phyloP scores from a whole-genome alignment of 2,888 invertebrate genomes.

The Cephus pygmeus region DNA sequence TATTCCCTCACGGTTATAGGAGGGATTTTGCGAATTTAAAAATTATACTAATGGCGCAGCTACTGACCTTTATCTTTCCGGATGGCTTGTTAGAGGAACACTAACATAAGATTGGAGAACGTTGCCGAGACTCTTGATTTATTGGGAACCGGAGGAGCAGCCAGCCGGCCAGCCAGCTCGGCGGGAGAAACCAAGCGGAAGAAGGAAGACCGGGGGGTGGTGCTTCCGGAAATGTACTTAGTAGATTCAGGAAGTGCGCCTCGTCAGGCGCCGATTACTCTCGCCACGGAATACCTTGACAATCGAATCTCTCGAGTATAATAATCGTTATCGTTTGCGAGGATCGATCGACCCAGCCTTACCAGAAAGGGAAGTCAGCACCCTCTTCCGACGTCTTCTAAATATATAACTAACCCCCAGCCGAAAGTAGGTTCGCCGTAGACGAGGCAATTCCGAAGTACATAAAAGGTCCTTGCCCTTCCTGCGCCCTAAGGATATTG shows the following conservation, averaged over 20 bases:
- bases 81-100: neutral
- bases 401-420: neutral
- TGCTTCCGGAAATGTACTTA: neutral
- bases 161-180: neutral
- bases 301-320: neutral
- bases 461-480: too few relatives aligned
- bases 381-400: neutral
- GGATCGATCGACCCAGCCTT: neutral
- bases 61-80: neutral
- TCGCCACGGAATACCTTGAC: neutral
- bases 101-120: neutral
- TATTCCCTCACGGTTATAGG: neutral
- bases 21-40: neutral
- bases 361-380: neutral
- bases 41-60: neutral
- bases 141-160: neutral
- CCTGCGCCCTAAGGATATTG: too few relatives aligned
- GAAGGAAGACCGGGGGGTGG: neutral
- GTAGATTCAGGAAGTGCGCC: neutral
- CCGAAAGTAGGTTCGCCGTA: neutral
- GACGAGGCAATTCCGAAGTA: too few relatives aligned
- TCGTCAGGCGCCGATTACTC: neutral
- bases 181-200: neutral
- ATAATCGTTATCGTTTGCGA: neutral
- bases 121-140: neutral